These are phyloP conservation scores for Rhodinocichla rosea DNA, from an alignment of 2,113 vertebrate species.

Conservation along the genomic window DNA sequence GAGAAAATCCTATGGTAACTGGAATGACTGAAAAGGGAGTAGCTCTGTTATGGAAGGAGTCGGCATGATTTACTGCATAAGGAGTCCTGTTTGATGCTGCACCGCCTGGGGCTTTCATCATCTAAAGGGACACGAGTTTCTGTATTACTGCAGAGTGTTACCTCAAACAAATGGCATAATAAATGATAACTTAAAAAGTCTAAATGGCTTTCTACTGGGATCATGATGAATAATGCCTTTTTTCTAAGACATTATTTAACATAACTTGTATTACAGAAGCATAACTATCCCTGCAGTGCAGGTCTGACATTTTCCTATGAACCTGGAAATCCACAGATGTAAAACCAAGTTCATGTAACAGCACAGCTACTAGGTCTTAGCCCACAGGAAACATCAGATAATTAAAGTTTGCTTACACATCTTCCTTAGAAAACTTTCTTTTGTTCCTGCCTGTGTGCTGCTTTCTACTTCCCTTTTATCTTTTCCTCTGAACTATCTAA, in stretches of 20 bases:
- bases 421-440: neutral
- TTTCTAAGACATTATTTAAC: neutral
- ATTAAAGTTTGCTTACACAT: neutral
- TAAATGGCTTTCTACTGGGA: neutral
- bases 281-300: neutral
- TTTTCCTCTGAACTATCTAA: neutral
- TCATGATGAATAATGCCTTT: neutral
- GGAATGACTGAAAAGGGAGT: neutral
- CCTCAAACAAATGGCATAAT: neutral
- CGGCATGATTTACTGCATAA: accelerated
- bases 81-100: neutral
- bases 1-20: neutral
- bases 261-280: neutral
- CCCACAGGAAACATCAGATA: neutral
- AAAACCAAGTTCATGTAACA: neutral
- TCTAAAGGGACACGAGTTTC: neutral
- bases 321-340: neutral
- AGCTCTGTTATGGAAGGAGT: accelerated
- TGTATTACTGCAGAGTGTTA: neutral
- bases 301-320: neutral
- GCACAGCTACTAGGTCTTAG: neutral
- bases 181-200: neutral
- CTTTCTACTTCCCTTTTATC: neutral
- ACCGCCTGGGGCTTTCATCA: accelerated
- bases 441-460: neutral